These are phyloP conservation scores for Tachina fera DNA, from an alignment of 2,888 invertebrate genomes.

Conservation along the genomic window DNA sequence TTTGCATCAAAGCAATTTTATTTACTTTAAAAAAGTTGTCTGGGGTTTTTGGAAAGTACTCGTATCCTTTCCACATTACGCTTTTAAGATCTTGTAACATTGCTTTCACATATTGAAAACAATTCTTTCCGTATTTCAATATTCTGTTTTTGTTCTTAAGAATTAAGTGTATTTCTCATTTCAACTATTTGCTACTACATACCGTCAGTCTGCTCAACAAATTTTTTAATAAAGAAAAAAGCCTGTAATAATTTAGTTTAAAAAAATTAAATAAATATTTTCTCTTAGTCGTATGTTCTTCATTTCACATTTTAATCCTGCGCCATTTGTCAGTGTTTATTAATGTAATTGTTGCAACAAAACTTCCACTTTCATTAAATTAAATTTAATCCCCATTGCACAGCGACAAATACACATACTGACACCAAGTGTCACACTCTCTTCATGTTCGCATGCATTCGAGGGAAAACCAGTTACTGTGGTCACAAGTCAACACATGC, in stretches of 20 bases:
- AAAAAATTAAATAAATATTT: background rate
- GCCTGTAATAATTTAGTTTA: background rate
- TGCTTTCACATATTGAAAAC: background rate
- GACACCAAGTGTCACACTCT: constrained; percentile 56
- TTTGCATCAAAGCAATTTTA: too few species aligned
- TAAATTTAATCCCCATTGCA: constrained; percentile 52
- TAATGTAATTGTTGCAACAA: constrained; percentile 56
- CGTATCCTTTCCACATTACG: too few species aligned
- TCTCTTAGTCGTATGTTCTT: constrained; percentile 1
- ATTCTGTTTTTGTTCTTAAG: background rate
- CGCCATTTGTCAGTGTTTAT: constrained; percentile 56
- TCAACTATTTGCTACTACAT: background rate
- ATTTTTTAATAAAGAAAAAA: constrained; percentile 6
- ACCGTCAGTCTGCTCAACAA: background rate
- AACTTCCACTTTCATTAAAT: constrained; percentile 64
- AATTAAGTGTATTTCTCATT: background rate
- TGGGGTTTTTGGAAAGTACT: too few species aligned
- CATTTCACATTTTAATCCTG: constrained; percentile 42
- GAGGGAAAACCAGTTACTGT: constrained; percentile 50
- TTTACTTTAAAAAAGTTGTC: too few species aligned
- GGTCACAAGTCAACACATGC: constrained; percentile 55
- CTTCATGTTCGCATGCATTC: constrained; percentile 32
- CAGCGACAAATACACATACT: constrained; percentile 30
- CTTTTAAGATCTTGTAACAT: too few species aligned
- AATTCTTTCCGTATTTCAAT: background rate